Conservation (phyloP, 2,888 invertebrate species). For the Lumbricus terrestris region DNA sequence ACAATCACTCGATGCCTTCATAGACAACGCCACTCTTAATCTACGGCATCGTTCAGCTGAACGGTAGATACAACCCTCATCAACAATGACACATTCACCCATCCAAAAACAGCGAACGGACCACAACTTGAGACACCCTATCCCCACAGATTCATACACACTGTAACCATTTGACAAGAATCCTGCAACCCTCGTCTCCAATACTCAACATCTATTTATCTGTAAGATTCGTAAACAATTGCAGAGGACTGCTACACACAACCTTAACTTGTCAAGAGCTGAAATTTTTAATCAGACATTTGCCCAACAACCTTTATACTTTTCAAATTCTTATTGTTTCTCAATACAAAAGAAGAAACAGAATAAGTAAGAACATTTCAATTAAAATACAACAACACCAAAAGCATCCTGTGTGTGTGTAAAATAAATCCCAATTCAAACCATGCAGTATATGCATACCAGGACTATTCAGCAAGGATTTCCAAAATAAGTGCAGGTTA, state of each 20-base stretch:
- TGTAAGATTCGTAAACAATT: not conserved
- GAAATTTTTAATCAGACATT: not conserved
- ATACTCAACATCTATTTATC: not conserved
- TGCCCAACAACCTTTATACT: not conserved
- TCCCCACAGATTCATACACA: not conserved
- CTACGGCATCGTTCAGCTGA: not conserved
- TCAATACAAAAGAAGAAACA: not conserved
- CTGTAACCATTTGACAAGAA: not conserved
- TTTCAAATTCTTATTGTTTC: not conserved
- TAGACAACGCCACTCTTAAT: not conserved
- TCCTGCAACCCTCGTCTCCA: not conserved
- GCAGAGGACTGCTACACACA: not conserved
- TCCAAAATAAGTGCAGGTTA: not conserved
- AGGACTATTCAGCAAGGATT: not conserved
- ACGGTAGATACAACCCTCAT: not conserved
- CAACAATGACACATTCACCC: not conserved
- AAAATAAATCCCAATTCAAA: not conserved
- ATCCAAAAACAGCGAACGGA: not conserved
- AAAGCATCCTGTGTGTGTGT: not conserved
- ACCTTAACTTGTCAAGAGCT: not conserved
- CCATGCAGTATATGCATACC: not conserved
- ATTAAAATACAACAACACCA: not conserved
- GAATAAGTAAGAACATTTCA: not conserved
- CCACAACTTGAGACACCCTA: not conserved
- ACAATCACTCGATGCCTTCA: not conserved